Base-by-base conservation (phyloP, 2,797 vertebrate species). In the Darevskia nairensis region DNA sequence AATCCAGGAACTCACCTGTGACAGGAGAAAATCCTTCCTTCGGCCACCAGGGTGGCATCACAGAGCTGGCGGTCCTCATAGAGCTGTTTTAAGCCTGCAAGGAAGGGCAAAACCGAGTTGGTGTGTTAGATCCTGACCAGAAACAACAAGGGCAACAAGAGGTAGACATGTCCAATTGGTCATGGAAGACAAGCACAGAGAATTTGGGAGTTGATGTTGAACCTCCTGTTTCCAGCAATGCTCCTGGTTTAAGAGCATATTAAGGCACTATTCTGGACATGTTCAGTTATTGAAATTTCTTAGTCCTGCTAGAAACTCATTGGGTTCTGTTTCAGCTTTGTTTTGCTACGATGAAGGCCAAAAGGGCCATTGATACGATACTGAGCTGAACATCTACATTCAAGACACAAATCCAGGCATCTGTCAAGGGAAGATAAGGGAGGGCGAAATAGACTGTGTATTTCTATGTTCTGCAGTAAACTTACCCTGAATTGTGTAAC, bases 11-110 rank as follows among this genome's bases (percentile, higher is more conserved):
- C 94, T 3, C 87, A 98, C 98, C 97, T 97, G 96, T 98, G 98
- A 93, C 98, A 98, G 96, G 97, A 97, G 93, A 98, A 98, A 94
- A 96, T 97, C 94, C 96, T 97, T 75, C 97, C 97, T 89, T 98
- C 97, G 9, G 98, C 97, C n/a, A 98, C 94, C 21, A 98, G 94
- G 29, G 97, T 98, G 25, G 97, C 97, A 84, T 98, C 97, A 95
- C 98, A 98, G 88, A 98, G 94, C 95, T 97, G 97, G 95, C 97
- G 97, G 83, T 96, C 96, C 86, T 97, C 97, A 88, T 97, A 95
- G 29, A 98, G 97, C 90, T 97, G 97, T 91, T 97, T 97, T 92
- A 98, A 80, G 19, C 98, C 98, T 98, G 80, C 79, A 88, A 90
- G 44, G 6, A 68, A 80, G 41, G 13, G 50, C 21, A 83, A 72